These are phyloP conservation scores for Panulirus ornatus DNA, from an alignment of 1,140 invertebrate species.

Conservation along the genomic window DNA sequence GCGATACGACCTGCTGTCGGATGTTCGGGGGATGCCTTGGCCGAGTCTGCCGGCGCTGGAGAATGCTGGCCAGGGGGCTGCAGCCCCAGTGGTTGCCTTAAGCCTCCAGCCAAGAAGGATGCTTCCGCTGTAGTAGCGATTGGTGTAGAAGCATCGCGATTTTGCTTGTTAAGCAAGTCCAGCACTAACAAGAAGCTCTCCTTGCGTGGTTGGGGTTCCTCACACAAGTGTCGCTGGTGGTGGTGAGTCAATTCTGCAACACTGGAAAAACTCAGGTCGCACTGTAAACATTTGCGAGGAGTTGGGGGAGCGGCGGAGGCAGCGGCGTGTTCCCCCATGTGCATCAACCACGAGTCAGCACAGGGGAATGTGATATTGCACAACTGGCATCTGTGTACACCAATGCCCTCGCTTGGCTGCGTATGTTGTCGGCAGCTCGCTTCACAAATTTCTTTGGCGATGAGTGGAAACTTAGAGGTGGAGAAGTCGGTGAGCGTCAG, in stretches of 20 bases:
- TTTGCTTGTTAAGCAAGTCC: slow-evolving; percentile 82
- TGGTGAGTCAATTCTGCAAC: slow-evolving; percentile 77
- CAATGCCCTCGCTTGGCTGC: slow-evolving; percentile 18
- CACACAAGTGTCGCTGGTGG: slow-evolving; percentile 76
- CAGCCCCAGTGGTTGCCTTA: slow-evolving; percentile 35
- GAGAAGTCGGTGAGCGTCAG: slow-evolving; percentile 89
- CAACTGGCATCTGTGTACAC: slow-evolving; percentile 84
- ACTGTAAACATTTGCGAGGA: slow-evolving; percentile 74
- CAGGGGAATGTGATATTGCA: slow-evolving; percentile 88
- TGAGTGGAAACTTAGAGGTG: slow-evolving; percentile 86
- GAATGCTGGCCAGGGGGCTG: slow-evolving; percentile 67
- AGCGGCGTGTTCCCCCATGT: slow-evolving; percentile 71
- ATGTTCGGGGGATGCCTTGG: slow-evolving; percentile 76
- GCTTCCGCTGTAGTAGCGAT: slow-evolving; percentile 74
- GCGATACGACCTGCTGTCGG: slow-evolving; percentile 75
- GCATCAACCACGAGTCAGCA: slow-evolving; percentile 83
- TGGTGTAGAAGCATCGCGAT: slow-evolving; percentile 75
- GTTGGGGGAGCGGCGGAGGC: slow-evolving; percentile 31
- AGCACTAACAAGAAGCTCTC: slow-evolving; percentile 89
- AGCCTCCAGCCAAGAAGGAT: slow-evolving; percentile 39
- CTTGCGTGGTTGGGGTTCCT: slow-evolving; percentile 79
- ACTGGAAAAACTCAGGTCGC: slow-evolving; percentile 76
- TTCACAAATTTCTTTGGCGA: slow-evolving; percentile 86
- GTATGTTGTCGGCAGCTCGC: slow-evolving; percentile 79
- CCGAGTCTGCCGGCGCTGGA: slow-evolving; percentile 76